These are phyloP conservation scores for Eucriotettix oculatus DNA, from an alignment of 2,888 invertebrate genomes.

Conservation along the genomic window DNA sequence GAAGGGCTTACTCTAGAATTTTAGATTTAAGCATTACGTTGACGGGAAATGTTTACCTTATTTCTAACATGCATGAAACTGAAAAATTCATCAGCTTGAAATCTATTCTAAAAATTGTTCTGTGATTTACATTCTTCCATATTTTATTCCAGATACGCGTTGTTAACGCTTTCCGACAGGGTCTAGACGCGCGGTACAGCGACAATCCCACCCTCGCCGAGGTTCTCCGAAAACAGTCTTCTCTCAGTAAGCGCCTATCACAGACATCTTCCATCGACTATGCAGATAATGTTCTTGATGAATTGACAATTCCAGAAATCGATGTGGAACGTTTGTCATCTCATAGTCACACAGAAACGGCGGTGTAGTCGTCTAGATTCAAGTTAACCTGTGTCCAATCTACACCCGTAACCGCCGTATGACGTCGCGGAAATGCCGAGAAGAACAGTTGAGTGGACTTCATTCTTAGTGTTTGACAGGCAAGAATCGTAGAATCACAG, in stretches of 20 bases:
- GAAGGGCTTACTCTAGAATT: not conserved
- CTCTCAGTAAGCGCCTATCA: conserved; percentile 79
- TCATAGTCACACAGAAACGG: conserved; percentile 89
- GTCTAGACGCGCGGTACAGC: conserved; percentile 87
- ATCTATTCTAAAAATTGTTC: too few species aligned
- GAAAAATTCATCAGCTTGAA: too few species aligned
- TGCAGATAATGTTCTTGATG: conserved; percentile 74
- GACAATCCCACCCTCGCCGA: conserved; percentile 85
- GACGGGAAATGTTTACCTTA: too few species aligned
- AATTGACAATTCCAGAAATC: conserved; percentile 78
- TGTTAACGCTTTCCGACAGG: conserved; percentile 99
- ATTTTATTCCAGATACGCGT: conserved; percentile 87
- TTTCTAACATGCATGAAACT: too few species aligned
- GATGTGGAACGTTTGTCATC: conserved; percentile 84
- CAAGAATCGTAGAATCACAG: not conserved
- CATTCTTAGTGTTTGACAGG: not conserved
- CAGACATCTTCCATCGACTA: conserved; percentile 86
- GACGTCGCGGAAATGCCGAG: too few species aligned
- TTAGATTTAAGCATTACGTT: not conserved
- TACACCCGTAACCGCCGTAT: not conserved
- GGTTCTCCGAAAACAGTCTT: conserved; percentile 85
- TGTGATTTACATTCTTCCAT: not conserved
- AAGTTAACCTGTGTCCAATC: not conserved
- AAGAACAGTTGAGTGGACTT: too few species aligned
- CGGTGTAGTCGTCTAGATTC: conserved; percentile 44